A percentile compares a stretch with the other conserved stretches of the same genome.
phyloP scores from a whole-genome alignment of 2,113 vertebrate genomes.

The Myiopsitta monachus region DNA sequence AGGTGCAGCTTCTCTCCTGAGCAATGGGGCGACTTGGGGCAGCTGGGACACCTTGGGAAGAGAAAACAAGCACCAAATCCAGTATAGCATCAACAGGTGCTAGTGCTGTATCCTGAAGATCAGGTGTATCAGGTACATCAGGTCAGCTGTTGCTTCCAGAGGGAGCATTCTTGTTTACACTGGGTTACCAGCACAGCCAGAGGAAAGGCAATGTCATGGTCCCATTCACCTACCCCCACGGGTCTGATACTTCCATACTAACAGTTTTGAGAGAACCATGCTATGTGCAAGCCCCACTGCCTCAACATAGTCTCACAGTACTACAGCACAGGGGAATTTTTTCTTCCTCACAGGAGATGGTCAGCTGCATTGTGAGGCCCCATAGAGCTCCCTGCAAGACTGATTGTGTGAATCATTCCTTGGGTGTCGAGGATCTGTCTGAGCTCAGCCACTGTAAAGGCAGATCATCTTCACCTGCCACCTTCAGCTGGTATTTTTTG shows the following conservation, averaged over 20 bases:
- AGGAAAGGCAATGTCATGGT: not conserved
- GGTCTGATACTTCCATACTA: not conserved
- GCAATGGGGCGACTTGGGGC: slow-evolving; percentile 92
- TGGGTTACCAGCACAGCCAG: not conserved
- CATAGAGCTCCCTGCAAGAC: not conserved
- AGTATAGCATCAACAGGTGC: not conserved
- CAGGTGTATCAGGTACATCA: not conserved
- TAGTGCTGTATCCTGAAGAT: not conserved
- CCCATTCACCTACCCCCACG: not conserved
- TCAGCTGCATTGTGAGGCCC: fast-evolving
- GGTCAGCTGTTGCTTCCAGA: not conserved
- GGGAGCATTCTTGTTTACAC: not conserved
- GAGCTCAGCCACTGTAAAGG: not conserved
- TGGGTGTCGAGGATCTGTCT: not conserved
- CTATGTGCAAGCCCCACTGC: not conserved
- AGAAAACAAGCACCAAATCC: not conserved
- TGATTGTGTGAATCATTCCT: fast-evolving
- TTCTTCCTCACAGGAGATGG: not conserved
- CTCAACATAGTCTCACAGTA: not conserved
- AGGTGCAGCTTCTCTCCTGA: slow-evolving; percentile 91
- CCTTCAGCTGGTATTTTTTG: not conserved
- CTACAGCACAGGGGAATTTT: not conserved
- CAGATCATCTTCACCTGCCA: not conserved
- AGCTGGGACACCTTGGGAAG: slow-evolving; percentile 85
- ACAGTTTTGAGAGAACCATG: not conserved